phyloP scores from a whole-genome alignment of 37 sponge, comb jelly and placozoan genomes.

The Ephydatia muelleri region DNA sequence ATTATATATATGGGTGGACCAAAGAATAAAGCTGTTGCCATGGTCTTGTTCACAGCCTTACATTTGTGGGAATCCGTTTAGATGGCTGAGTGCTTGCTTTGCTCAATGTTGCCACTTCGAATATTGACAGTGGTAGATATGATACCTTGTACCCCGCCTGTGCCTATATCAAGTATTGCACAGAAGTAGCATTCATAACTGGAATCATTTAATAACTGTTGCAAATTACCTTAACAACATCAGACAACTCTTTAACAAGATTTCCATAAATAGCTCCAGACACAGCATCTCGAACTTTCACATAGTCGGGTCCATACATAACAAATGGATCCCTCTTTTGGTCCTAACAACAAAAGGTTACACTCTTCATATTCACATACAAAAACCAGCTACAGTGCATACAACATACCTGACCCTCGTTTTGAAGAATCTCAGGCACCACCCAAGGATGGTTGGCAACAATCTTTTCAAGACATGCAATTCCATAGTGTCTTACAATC shows the following conservation, averaged over 20 bases:
- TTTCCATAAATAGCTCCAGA: slow-evolving; percentile 39
- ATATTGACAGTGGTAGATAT: slow-evolving; percentile 24
- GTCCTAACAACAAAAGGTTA: slow-evolving; percentile 4
- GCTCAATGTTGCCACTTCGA: slow-evolving; percentile 20
- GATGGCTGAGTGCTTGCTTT: slow-evolving; percentile 7
- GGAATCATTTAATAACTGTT: not conserved
- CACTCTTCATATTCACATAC: not conserved
- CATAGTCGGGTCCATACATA: slow-evolving; percentile 45
- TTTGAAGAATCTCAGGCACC: slow-evolving; percentile 31
- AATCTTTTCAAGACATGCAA: slow-evolving; percentile 35
- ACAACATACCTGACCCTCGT: slow-evolving; percentile 28
- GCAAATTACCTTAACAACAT: slow-evolving; percentile 22
- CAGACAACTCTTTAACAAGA: slow-evolving; percentile 11
- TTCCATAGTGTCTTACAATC: slow-evolving; percentile 59
- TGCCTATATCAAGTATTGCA: not conserved
- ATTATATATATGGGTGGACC: not conserved
- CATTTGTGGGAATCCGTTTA: slow-evolving; percentile 18
- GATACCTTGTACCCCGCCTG: not conserved
- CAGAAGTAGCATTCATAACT: not conserved
- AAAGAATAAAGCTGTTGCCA: not conserved
- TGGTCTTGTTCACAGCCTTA: not conserved
- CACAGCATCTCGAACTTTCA: slow-evolving; percentile 31
- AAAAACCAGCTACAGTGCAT: not conserved
- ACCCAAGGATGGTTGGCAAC: slow-evolving; percentile 39
- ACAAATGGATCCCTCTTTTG: slow-evolving; percentile 60